Conservation (phyloP, 2,888 invertebrate genomes). For the Petrolisthes manimaculis region DNA sequence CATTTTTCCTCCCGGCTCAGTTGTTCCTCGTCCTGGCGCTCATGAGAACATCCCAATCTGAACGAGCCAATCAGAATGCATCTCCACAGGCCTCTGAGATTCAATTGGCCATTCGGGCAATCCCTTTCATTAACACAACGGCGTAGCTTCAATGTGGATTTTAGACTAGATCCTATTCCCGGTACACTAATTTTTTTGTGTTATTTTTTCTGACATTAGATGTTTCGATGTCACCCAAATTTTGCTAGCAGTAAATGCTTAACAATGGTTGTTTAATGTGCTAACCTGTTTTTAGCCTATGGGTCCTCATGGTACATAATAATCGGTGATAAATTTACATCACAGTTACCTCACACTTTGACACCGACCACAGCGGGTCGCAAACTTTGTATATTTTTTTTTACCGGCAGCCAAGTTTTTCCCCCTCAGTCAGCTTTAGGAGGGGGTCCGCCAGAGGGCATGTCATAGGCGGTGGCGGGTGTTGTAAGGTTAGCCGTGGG, state of each 20-base stretch:
- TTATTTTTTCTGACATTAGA: constrained; percentile 15
- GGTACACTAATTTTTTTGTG: background rate
- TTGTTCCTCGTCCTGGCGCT: constrained; percentile 8
- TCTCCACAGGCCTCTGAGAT: constrained; percentile 54
- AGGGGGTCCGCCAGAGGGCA: background rate
- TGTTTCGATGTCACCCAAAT: constrained; percentile 25
- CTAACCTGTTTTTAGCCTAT: constrained; percentile 2
- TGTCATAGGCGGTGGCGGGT: too few species aligned
- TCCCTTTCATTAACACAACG: constrained; percentile 36
- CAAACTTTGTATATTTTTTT: background rate
- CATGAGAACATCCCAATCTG: background rate
- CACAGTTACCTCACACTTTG: constrained; percentile 4
- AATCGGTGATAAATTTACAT: constrained; percentile 9
- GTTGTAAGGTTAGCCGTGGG: too few species aligned
- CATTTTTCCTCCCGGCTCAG: background rate
- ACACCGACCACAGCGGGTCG: constrained; percentile 1
- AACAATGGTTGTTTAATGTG: background rate
- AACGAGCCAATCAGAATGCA: constrained; percentile 36
- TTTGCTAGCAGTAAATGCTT: constrained; percentile 12
- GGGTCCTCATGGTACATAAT: constrained; percentile 7
- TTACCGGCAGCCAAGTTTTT: constrained; percentile 10
- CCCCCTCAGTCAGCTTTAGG: constrained; percentile 1
- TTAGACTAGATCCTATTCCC: background rate
- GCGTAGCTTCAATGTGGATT: constrained; percentile 14
- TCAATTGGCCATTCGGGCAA: constrained; percentile 57